A percentile compares a stretch with the other conserved stretches of the same genome.
These are phyloP conservation scores for Petromus typicus DNA, from an alignment of 2,113 vertebrate genomes.

Conservation along the genomic window DNA sequence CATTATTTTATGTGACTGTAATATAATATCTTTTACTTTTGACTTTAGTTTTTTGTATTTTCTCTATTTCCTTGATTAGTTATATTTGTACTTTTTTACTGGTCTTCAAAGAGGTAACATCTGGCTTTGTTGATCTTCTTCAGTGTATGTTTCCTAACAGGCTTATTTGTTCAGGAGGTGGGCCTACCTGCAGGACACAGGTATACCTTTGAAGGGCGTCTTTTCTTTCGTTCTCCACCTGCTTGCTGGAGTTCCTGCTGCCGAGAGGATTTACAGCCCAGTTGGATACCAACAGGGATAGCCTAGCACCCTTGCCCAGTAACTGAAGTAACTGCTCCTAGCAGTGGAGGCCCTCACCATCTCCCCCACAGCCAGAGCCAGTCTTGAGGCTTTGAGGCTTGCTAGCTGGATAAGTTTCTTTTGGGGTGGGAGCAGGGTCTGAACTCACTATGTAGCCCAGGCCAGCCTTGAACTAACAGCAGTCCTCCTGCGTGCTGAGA, in stretches of 20 bases:
- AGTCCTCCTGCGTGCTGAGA: too few species aligned
- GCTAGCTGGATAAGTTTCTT: background rate
- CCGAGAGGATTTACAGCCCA: background rate
- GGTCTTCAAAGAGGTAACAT: background rate
- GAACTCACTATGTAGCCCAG: too few species aligned
- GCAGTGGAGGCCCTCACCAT: background rate
- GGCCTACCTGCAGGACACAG: background rate
- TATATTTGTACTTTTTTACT: background rate
- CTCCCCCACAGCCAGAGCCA: background rate
- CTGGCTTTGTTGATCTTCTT: background rate
- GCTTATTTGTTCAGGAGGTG: background rate
- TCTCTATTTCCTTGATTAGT: background rate
- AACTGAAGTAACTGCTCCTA: too few species aligned
- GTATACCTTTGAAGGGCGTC: background rate
- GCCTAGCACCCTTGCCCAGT: too few species aligned
- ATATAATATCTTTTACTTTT: background rate
- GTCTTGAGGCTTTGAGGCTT: background rate
- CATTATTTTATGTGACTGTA: background rate
- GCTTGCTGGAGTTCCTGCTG: background rate
- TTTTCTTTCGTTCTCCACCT: background rate
- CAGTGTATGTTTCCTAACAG: background rate
- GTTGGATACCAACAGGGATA: background rate
- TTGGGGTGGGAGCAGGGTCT: too few species aligned
- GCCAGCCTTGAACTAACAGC: too few species aligned
- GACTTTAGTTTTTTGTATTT: background rate